phyloP scores from a whole-genome alignment of 1,140 invertebrate species.

The Octopus sinensis region DNA sequence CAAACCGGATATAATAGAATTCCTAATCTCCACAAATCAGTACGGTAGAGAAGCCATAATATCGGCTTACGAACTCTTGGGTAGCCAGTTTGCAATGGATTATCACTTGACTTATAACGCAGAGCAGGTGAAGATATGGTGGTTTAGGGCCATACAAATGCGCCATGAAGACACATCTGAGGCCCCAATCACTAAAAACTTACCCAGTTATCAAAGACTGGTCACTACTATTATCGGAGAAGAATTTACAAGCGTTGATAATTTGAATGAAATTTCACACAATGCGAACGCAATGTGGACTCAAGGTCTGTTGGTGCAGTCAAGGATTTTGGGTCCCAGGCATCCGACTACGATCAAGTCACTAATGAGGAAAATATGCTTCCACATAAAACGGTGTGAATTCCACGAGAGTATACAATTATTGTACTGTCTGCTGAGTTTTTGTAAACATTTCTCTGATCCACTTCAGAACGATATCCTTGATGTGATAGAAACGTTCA shows the following conservation, averaged over 20 bases:
- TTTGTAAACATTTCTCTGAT: not conserved
- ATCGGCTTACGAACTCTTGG: not conserved
- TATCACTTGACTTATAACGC: not conserved
- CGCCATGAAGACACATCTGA: not conserved
- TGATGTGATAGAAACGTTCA: not conserved
- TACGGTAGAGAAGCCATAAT: not conserved
- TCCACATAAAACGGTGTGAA: not conserved
- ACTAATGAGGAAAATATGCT: not conserved
- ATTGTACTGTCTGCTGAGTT: not conserved
- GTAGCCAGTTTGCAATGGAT: not conserved
- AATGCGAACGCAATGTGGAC: not conserved
- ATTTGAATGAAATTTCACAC: not conserved
- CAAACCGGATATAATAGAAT: not conserved
- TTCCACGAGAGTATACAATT: not conserved
- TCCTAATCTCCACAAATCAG: not conserved
- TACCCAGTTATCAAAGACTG: too few relatives aligned
- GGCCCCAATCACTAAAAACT: too few relatives aligned
- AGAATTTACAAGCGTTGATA: not conserved
- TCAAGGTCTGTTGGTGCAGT: not conserved
- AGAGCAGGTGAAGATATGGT: not conserved
- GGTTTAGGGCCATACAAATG: not conserved
- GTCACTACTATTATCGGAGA: not conserved
- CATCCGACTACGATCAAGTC: not conserved
- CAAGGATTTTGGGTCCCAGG: not conserved
- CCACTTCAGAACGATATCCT: not conserved